A percentile compares a stretch with the other conserved stretches of the same genome.
phyloP scores from a whole-genome alignment of 2,113 vertebrate genomes.

The human (Homo sapiens) region GRCh38 chr2:163721501-163722000 shows the following conservation, averaged over 20 bases:
- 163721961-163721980: slow-evolving; percentile 42
- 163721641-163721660: not conserved
- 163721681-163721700: not conserved
- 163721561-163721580: slow-evolving; percentile 18
- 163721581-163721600: slow-evolving; percentile 50
- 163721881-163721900: slow-evolving; percentile 27
- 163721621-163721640: not conserved
- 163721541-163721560: not conserved
- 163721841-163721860: not conserved
- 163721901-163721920: slow-evolving; percentile 5
- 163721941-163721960: slow-evolving; percentile 4
- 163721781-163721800: slow-evolving; percentile 29
- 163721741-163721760: slow-evolving; percentile 52
- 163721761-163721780: slow-evolving; percentile 15
- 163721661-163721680: slow-evolving; percentile 42
- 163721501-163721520: slow-evolving; percentile 26
- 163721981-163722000: slow-evolving; percentile 52
- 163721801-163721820: slow-evolving; percentile 27
- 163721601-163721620: slow-evolving; percentile 11
- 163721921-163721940: slow-evolving; percentile 57
- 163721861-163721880: slow-evolving; percentile 43
- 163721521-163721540: not conserved
- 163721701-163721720: slow-evolving; percentile 58
- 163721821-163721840: slow-evolving; percentile 37
- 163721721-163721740: slow-evolving; percentile 62